phyloP scores from a whole-genome alignment of 2,113 vertebrate genomes.

The Rattus rattus region DNA sequence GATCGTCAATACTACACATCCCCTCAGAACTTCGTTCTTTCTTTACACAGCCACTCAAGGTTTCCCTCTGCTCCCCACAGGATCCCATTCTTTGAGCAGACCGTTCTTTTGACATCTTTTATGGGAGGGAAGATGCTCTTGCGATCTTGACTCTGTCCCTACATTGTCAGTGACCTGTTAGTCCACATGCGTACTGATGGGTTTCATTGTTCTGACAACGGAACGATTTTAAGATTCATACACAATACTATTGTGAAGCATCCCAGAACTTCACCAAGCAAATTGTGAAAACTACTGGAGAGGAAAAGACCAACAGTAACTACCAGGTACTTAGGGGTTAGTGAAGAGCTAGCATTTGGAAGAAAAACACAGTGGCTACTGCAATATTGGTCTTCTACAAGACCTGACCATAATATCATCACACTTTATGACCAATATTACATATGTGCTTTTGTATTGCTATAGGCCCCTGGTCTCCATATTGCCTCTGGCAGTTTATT shows the following conservation, averaged over 20 bases:
- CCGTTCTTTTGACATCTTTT: background rate
- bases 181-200: conserved; percentile 26
- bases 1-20: background rate
- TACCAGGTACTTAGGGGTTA: no score
- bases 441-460: background rate
- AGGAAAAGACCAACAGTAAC: background rate
- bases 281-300: background rate
- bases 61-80: background rate
- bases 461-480: background rate
- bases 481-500: background rate
- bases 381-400: background rate
- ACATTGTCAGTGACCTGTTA: background rate
- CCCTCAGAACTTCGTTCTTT: background rate
- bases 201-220: conserved; percentile 28
- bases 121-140: background rate
- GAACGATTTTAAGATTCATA: background rate
- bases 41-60: background rate
- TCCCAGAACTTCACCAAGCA: background rate
- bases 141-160: background rate
- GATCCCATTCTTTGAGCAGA: background rate
- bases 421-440: background rate
- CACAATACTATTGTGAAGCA: background rate
- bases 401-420: background rate
- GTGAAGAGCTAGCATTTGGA: background rate
- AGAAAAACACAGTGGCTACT: background rate